These are phyloP conservation scores for Drosophila picticornis DNA, from an alignment of 2,888 invertebrate species.

Conservation along the genomic window DNA sequence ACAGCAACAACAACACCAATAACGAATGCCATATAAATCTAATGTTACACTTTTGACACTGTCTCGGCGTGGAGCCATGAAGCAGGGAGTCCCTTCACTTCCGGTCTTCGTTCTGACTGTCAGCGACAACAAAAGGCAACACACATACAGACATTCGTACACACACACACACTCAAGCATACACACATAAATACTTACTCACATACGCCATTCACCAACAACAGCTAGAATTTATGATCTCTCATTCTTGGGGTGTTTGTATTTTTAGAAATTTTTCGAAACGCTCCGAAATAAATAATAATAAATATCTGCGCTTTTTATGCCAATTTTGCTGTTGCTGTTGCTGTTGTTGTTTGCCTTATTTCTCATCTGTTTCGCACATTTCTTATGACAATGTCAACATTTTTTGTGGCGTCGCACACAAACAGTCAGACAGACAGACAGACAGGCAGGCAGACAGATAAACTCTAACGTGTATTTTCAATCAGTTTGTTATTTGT, in stretches of 20 bases:
- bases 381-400: constrained; percentile 64
- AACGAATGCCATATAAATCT: constrained; percentile 69
- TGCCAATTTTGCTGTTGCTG: constrained; percentile 30
- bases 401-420: constrained; percentile 56
- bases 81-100: constrained; percentile 49
- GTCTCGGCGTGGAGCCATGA: constrained; percentile 62
- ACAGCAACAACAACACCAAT: constrained; percentile 28
- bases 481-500: constrained; percentile 64
- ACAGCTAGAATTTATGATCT: constrained; percentile 63
- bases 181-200: background rate
- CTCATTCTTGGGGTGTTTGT: constrained; percentile 46
- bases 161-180: constrained; percentile 14
- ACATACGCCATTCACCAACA: constrained; percentile 18
- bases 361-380: constrained; percentile 50
- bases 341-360: constrained; percentile 19
- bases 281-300: constrained; percentile 67
- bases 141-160: constrained; percentile 15
- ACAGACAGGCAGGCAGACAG: constrained; percentile 19
- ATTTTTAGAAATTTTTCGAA: constrained; percentile 58
- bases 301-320: constrained; percentile 58
- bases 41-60: constrained; percentile 73
- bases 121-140: constrained; percentile 60
- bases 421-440: constrained; percentile 19
- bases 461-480: constrained; percentile 51
- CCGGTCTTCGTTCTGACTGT: constrained; percentile 54